Conservation (phyloP, 1,140 invertebrate genomes). For the Pinna nobilis region DNA sequence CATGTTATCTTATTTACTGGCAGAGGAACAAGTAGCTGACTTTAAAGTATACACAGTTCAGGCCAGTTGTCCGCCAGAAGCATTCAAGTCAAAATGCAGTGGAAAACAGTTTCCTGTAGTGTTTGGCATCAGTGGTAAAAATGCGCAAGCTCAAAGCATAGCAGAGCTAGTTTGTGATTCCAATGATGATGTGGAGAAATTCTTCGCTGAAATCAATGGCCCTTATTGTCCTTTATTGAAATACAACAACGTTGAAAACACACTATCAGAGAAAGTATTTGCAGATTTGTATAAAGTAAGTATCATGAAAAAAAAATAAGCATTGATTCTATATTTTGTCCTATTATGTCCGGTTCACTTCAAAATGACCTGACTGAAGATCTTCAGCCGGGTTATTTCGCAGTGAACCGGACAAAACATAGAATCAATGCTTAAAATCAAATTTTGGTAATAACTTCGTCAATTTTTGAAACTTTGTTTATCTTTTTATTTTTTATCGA, state of each 20-base stretch:
- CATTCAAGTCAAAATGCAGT: constrained; percentile 62
- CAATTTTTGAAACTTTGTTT: no score
- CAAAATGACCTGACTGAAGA: not conserved
- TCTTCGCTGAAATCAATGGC: constrained; percentile 67
- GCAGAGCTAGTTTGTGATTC: constrained; percentile 59
- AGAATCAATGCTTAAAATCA: not conserved
- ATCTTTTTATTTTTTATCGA: not conserved
- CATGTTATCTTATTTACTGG: constrained; percentile 69
- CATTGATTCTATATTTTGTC: no score
- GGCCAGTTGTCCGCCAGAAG: constrained; percentile 67
- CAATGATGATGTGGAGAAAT: constrained; percentile 67
- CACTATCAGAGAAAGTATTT: constrained; percentile 68
- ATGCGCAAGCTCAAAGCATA: constrained; percentile 58
- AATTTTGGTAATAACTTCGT: no score
- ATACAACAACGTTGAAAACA: constrained; percentile 52
- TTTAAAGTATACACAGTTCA: constrained; percentile 70
- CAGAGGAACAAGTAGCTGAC: constrained; percentile 64
- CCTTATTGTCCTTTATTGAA: constrained; percentile 57
- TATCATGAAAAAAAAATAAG: not conserved
- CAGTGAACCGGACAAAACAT: not conserved
- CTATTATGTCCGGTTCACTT: not conserved
- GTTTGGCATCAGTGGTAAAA: constrained; percentile 48
- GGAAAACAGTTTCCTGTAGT: constrained; percentile 69
- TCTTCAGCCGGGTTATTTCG: no score
- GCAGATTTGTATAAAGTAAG: constrained; percentile 75